phyloP scores from a whole-genome alignment of 2,797 vertebrate species.

The Rallus crepitans region DNA sequence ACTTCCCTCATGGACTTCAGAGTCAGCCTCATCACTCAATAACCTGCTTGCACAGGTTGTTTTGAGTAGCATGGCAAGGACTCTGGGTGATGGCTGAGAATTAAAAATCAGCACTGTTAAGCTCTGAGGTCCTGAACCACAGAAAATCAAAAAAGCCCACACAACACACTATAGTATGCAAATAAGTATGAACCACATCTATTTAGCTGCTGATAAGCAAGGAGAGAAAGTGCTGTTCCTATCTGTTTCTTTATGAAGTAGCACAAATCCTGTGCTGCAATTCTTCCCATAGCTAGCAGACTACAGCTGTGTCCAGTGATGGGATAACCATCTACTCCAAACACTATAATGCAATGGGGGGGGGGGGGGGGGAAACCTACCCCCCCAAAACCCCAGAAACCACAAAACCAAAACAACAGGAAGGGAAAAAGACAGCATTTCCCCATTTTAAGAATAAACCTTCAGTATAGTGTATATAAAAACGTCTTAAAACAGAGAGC shows the following conservation, averaged over 20 bases:
- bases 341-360: neutral
- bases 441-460: neutral
- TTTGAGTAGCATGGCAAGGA: neutral
- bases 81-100: neutral
- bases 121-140: neutral
- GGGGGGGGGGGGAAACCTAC: too few species aligned
- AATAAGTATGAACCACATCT: neutral
- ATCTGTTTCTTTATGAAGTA: neutral
- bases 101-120: neutral
- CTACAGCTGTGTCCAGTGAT: neutral
- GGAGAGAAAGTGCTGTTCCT: neutral
- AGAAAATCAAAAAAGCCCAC: neutral
- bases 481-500: neutral
- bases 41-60: neutral
- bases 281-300: neutral
- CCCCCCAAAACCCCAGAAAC: neutral
- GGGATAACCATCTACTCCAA: neutral
- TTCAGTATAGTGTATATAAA: neutral
- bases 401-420: too few species aligned
- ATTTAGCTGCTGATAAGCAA: neutral
- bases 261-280: neutral
- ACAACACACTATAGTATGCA: neutral
- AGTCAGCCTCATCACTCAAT: neutral
- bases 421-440: neutral
- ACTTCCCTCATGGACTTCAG: neutral